Conservation (phyloP, 2,888 invertebrate species). For the Platynereis dumerilii region DNA sequence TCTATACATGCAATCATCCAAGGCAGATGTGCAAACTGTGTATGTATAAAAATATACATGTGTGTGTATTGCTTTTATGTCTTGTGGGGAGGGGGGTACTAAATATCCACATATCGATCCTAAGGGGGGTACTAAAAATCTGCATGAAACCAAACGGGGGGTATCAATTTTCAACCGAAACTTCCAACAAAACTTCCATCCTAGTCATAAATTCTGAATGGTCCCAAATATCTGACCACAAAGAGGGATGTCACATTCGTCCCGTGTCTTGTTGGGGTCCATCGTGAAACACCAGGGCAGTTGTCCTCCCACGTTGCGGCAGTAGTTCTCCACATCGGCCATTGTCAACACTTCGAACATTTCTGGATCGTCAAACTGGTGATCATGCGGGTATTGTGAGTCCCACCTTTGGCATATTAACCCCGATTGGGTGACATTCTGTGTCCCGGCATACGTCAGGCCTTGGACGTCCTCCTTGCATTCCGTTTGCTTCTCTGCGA, state of each 20-base stretch:
- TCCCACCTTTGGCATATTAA: background rate
- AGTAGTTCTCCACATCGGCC: conserved; percentile 8
- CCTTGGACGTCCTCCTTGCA: background rate
- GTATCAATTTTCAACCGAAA: too few relatives aligned
- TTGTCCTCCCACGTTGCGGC: conserved; percentile 4
- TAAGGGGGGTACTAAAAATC: too few relatives aligned
- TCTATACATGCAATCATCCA: too few relatives aligned
- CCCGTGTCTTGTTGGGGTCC: background rate
- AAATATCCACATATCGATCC: too few relatives aligned
- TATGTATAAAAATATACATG: too few relatives aligned
- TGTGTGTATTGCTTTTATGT: too few relatives aligned
- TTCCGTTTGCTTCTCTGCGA: background rate
- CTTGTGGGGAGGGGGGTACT: too few relatives aligned
- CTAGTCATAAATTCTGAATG: too few relatives aligned
- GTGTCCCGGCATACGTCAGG: background rate
- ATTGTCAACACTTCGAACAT: conserved; percentile 1
- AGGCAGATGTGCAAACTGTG: too few relatives aligned
- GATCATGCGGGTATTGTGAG: too few relatives aligned
- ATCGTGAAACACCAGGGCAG: conserved; percentile 6
- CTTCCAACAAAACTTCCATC: too few relatives aligned
- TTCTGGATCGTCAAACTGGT: conserved; percentile 1
- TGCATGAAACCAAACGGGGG: too few relatives aligned
- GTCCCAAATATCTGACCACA: background rate
- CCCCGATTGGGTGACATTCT: conserved; percentile 3
- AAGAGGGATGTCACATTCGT: background rate